Conservation (phyloP, 1,140 invertebrate species). For the Neodiprion virginianus region DNA sequence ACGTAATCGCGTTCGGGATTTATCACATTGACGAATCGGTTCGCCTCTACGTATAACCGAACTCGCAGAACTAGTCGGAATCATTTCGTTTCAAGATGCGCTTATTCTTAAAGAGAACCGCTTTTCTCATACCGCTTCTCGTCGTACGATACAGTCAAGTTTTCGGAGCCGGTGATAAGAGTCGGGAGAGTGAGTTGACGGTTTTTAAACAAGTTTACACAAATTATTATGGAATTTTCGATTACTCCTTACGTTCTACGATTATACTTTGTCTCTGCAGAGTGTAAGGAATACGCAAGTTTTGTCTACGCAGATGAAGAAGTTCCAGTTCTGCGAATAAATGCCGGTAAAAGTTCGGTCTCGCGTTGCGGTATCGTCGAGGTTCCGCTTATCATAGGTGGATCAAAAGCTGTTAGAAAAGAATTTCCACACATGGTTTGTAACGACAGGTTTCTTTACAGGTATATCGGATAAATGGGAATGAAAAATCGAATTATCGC, state of each 20-base stretch:
- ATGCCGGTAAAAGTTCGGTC: constrained; percentile 31
- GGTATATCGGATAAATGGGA: too few species aligned
- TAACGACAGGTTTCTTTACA: neutral
- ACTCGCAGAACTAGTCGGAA: neutral
- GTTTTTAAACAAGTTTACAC: neutral
- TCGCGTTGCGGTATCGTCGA: constrained; percentile 51
- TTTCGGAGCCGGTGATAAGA: neutral
- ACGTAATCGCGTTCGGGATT: neutral
- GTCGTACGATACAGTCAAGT: neutral
- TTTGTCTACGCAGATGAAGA: constrained; percentile 39
- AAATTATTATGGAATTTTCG: too few species aligned
- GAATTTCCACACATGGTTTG: constrained; percentile 63
- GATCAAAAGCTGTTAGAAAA: constrained; percentile 40
- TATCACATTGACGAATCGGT: neutral
- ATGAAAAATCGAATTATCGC: neutral
- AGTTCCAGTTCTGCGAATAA: constrained; percentile 39
- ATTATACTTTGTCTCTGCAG: constrained; percentile 26
- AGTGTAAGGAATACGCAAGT: constrained; percentile 48
- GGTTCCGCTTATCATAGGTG: constrained; percentile 56
- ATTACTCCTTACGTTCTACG: neutral
- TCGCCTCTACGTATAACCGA: neutral
- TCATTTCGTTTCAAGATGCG: neutral
- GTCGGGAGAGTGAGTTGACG: neutral
- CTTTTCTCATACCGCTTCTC: neutral
- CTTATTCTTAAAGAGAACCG: neutral